Base-by-base conservation (phyloP, 2,113 vertebrate genomes). In the Fulica atra region DNA sequence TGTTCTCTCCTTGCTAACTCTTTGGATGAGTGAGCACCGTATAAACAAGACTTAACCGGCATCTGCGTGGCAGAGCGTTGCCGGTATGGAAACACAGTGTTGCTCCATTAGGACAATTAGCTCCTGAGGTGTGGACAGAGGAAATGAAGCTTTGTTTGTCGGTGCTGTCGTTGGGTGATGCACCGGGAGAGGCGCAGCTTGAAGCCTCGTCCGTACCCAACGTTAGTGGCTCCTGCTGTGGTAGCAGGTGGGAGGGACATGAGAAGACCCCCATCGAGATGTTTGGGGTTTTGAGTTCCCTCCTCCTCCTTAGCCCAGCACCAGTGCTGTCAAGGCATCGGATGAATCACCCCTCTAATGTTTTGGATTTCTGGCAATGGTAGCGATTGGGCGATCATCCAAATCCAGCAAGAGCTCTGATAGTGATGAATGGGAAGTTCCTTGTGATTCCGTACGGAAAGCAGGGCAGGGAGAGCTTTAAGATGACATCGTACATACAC, bases 1-100 rank as follows among this genome's bases (percentile, higher is more conserved):
- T 96, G 91, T 94, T 96, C 91, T 93, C 79, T 26, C 23, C 81
- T 91, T 91, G 91, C 92, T 92, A 88, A 92, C 93, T 94, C 94
- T 66, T 33, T 83, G 91, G 87, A 83, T 96, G 93, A 93, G 87
- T 11, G 72, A 95, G 89, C 94, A 69, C 89, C 83, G 13, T 21
- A 63, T 82, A 95, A 95, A 96, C 96, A 95, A 91, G 92, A 36
- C 81, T 89, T 60, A 40, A 88, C 28, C 4, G 2, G 60, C 50
- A 21, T 26, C 87, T 25, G 1, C 5, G 60, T 10, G 66, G 73
- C 81, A 74, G 89, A 72, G 94, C 94, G 85, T 69, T 91, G 70
- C 77, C 31, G 6, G n/a, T 10, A 12, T 25, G 28, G 86, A 53
- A 87, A 33, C 4, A 7, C 21, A 40, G n/a, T 48, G 74, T 48